Percentiles rank a stretch among this genome's conserved stretches.
These are phyloP conservation scores for Streptopelia turtur DNA, from an alignment of 2,797 vertebrate genomes.

Conservation along the genomic window DNA sequence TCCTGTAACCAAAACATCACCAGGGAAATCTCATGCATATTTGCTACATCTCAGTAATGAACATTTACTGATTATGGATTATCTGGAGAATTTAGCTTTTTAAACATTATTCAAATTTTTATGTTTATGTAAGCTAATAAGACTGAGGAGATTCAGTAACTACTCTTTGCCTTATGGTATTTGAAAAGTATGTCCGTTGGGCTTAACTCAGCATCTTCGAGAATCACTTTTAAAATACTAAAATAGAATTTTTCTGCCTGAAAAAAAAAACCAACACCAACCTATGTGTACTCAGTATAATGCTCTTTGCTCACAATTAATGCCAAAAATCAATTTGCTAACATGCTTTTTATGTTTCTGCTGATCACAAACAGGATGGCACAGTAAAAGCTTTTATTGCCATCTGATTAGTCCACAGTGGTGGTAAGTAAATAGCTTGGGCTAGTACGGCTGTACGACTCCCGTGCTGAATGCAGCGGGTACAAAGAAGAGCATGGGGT, in stretches of 20 bases:
- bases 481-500: background rate
- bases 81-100: conserved; percentile 77
- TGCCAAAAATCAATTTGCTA: conserved; percentile 53
- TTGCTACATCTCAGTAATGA: conserved; percentile 80
- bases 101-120: conserved; percentile 79
- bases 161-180: conserved; percentile 52
- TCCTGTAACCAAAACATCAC: conserved; percentile 60
- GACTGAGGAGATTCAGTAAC: conserved; percentile 73
- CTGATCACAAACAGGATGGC: conserved; percentile 56
- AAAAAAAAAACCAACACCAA: background rate
- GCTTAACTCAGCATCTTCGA: conserved; percentile 49
- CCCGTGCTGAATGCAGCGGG: background rate
- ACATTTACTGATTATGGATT: conserved; percentile 82
- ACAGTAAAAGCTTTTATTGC: conserved; percentile 57
- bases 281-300: background rate
- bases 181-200: conserved; percentile 32
- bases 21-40: conserved; percentile 78
- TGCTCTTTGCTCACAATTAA: conserved; percentile 42
- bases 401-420: conserved; percentile 6
- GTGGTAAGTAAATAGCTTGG: background rate
- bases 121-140: conserved; percentile 79
- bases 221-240: conserved; percentile 30
- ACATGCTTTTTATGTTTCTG: conserved; percentile 70
- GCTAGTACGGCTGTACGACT: background rate
- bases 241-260: conserved; percentile 46